Base-by-base conservation (phyloP, 2,797 vertebrate species). In the Holocentrus rufus region DNA sequence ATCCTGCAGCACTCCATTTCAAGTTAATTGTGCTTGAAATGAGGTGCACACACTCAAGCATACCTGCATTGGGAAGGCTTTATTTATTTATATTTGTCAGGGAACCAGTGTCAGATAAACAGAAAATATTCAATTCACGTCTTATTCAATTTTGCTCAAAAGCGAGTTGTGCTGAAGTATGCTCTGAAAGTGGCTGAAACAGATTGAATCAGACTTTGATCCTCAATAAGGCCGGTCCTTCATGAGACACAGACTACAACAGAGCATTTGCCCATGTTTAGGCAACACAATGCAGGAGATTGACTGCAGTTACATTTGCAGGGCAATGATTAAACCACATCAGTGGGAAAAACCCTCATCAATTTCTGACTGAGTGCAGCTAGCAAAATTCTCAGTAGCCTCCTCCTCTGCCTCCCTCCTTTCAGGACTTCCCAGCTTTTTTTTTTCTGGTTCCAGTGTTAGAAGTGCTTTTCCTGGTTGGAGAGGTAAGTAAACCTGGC, bases 11-110 rank as follows among this genome's bases (percentile, higher is more conserved):
- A 94, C 94, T 94, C 93, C 94, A 95, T 95, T 95, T 95, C 94
- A 94, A 94, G 94, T 95, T 95, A 95, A 95, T 95, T 94, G 94
- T 94, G 94, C 94, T 95, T 94, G 94, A 95, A 95, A 95, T 95
- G 94, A 95, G 93, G 94, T 92, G 90, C 93, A 92, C 91, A 93
- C 92, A 90, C 90, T 91, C 89, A 80, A 90, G 90, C 88, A 89
- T 93, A 93, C 93, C 92, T 93, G 90, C 91, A 89, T 88, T 77
- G 85, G 89, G 88, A 93, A 93, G 85, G 86, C 76, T 91, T 93
- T 93, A 93, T 93, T 93, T 94, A 93, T 93, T 92, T 93, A 93
- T 93, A 91, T 93, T 90, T 88, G 90, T 90, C 87, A 88, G 81
- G 86, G 84, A 92, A 91, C 86, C 83, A 55, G 55, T 88, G 92